Base-by-base conservation (phyloP, 2,888 invertebrate species). In the Scaptomyza caliginosa region DNA sequence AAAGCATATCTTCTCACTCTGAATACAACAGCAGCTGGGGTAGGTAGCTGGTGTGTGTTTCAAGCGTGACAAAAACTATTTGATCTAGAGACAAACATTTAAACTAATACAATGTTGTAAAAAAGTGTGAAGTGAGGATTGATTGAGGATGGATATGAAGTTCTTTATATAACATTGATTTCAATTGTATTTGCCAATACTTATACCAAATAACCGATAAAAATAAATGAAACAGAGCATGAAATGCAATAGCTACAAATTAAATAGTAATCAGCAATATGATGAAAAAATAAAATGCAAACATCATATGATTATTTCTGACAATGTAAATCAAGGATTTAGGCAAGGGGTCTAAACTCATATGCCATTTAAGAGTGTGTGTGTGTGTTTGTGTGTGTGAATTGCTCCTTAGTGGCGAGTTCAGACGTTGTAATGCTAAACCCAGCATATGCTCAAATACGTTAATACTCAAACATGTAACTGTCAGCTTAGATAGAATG, bases 361-460 rank as follows among this genome's bases (percentile, higher is more conserved):
- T 38, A 21, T 13, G 32, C 23, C 28, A 26, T 42, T 52, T 56
- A 42, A 28, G 13, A 34, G 13, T 16, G 16, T 34, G 16, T 13
- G 16, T 1, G 32, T 50, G 13, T 16, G 16, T 34, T 7, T 13
- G 16, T 1, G 32, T 50, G 45, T 28, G 32, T 68, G 68, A 72
- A 72, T 72, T 56, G 74, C 28, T 55, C 63, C 39, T 63, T 63
- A 56, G 49, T 59, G 49, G 63, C 59, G 40, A 42, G 63, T 67
- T 36, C 51, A 52, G 55, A 67, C 63, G 58, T 30, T 51, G 63
- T 68, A 71, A 75, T 57, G 65, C 30, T 59, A 64, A 60, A 56
- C 74, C 60, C 78, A 56, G 67, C 79, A 80, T 80, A 84, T 85
- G 79, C 45, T 77, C 26, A 55, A 39, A n/a, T 28, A 11, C 11